Percentiles rank a stretch among this genome's conserved stretches.
Conservation (phyloP, 2,797 vertebrate genomes). For the Acrossocheilus fasciatus region DNA sequence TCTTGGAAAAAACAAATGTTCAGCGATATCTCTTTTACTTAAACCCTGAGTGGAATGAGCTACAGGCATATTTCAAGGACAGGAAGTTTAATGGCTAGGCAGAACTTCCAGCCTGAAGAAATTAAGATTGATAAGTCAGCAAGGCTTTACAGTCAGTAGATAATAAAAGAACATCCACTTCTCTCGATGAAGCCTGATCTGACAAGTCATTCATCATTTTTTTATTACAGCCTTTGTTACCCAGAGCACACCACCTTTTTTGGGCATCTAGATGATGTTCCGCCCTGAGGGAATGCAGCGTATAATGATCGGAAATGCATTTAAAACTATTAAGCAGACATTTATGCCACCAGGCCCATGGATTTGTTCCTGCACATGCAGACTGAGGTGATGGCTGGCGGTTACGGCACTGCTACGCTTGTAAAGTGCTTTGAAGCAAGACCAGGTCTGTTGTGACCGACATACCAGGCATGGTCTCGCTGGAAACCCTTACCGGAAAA, state of each 20-base stretch:
- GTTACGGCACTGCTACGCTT: conserved; percentile 1
- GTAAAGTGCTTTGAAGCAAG: conserved; percentile 35
- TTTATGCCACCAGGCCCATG: conserved; percentile 8
- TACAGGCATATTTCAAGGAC: conserved; percentile 10
- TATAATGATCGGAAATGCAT: conserved; percentile 46
- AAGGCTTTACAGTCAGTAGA: conserved; percentile 13
- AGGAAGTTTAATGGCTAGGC: conserved; percentile 7
- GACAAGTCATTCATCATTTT: conserved; percentile 23
- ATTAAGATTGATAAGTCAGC: background rate
- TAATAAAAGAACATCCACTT: conserved; percentile 13
- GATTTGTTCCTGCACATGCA: background rate
- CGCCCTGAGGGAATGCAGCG: conserved; percentile 8
- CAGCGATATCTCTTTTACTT: background rate
- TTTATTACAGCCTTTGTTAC: conserved; percentile 1
- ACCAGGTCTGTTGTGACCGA: conserved; percentile 45
- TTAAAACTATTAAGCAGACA: conserved; percentile 49
- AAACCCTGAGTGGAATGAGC: conserved; percentile 17
- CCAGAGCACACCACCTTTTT: conserved; percentile 14
- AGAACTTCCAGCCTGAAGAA: conserved; percentile 18
- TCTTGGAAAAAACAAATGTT: background rate
- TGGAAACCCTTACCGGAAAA: conserved; percentile 52
- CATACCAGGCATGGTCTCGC: conserved; percentile 50
- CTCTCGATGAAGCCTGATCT: background rate
- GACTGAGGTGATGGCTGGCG: background rate
- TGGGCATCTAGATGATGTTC: conserved; percentile 38